These are phyloP conservation scores for Nymphalis io DNA, from an alignment of 1,140 invertebrate species.

Conservation along the genomic window DNA sequence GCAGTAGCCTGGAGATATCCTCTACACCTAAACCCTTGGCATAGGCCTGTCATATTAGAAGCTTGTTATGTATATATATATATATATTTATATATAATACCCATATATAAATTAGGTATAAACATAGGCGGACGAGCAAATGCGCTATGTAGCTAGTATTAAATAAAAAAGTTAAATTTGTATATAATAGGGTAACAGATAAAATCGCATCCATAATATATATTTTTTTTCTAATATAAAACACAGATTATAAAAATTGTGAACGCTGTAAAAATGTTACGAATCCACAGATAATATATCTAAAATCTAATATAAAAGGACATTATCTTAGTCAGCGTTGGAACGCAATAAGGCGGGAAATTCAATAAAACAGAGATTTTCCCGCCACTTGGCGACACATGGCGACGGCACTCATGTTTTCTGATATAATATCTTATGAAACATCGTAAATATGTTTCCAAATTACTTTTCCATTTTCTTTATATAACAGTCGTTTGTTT, in stretches of 20 bases:
- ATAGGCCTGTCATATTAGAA: too few relatives aligned
- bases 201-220: too few relatives aligned
- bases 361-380: slow-evolving; percentile 23
- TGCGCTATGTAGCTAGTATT: too few relatives aligned
- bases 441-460: slow-evolving; percentile 20
- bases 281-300: slow-evolving; percentile 4
- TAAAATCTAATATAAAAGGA: background rate
- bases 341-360: slow-evolving; percentile 14
- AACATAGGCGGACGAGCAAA: too few relatives aligned
- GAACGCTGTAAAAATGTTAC: background rate
- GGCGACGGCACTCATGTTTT: slow-evolving; percentile 15
- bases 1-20: too few relatives aligned
- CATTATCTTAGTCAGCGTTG: slow-evolving; percentile 22
- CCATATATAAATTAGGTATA: too few relatives aligned
- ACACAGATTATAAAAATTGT: background rate
- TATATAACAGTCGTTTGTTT: background rate
- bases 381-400: slow-evolving; percentile 5
- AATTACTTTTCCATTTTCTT: background rate
- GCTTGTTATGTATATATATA: too few relatives aligned
- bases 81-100: too few relatives aligned
- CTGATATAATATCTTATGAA: slow-evolving; percentile 27
- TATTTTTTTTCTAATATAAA: background rate
- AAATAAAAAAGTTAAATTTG: too few relatives aligned
- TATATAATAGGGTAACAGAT: too few relatives aligned
- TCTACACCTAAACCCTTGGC: too few relatives aligned